Percentiles rank a stretch among this genome's conserved stretches.
These are phyloP conservation scores for Callocephalon fimbriatum DNA, from an alignment of 2,113 vertebrate genomes.

Conservation along the genomic window DNA sequence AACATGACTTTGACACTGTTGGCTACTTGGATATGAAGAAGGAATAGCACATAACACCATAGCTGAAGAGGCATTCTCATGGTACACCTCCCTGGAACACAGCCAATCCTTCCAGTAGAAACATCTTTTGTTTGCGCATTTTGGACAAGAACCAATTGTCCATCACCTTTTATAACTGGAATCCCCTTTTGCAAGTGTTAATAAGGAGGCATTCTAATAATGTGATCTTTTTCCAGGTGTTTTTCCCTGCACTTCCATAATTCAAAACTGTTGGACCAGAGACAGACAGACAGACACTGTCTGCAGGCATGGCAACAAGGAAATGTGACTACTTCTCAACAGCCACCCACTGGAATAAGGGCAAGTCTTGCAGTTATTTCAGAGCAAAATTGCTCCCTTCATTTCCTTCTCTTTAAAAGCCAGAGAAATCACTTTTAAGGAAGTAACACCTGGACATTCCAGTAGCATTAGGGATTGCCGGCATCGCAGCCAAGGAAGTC, in stretches of 20 bases:
- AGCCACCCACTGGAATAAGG: constrained; percentile 27
- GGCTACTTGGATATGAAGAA: background rate
- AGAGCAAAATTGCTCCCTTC: constrained; percentile 10
- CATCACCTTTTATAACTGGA: background rate
- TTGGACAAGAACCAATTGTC: background rate
- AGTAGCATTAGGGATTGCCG: background rate
- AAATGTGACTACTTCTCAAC: constrained; percentile 37
- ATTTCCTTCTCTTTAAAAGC: constrained; percentile 28
- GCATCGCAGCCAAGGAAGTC: background rate
- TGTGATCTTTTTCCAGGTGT: background rate
- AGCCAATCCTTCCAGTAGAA: background rate
- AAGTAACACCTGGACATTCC: background rate
- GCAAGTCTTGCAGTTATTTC: constrained; percentile 21
- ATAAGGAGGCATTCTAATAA: background rate
- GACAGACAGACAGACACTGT: constrained; percentile 37
- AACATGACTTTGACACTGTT: background rate
- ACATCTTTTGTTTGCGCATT: background rate
- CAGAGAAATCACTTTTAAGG: constrained; percentile 12
- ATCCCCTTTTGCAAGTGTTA: background rate
- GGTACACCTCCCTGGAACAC: background rate
- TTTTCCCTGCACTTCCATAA: background rate
- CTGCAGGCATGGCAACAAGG: constrained; percentile 62
- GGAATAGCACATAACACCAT: background rate
- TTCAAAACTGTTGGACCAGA: background rate
- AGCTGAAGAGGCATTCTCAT: background rate